These are phyloP conservation scores for Melanotaenia boesemani DNA, from an alignment of 2,797 vertebrate species.

Conservation along the genomic window DNA sequence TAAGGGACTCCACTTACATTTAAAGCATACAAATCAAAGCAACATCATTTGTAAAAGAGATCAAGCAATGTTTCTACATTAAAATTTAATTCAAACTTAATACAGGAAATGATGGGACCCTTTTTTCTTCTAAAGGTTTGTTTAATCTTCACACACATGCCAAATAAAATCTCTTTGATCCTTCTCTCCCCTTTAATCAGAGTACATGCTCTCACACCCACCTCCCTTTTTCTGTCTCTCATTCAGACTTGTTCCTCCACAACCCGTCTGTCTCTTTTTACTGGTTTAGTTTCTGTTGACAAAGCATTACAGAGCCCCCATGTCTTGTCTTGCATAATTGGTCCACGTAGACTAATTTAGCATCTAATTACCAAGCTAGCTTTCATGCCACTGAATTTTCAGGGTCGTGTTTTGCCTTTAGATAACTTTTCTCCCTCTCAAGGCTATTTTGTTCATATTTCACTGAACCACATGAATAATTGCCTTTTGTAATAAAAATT, in stretches of 20 bases:
- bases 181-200: conserved; percentile 81
- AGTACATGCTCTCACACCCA: conserved; percentile 63
- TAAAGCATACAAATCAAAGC: conserved; percentile 81
- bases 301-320: conserved; percentile 80
- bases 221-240: conserved; percentile 65
- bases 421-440: conserved; percentile 77
- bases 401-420: conserved; percentile 83
- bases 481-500: conserved; percentile 49
- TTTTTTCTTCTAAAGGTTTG: conserved; percentile 86
- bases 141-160: conserved; percentile 82
- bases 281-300: conserved; percentile 87
- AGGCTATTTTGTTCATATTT: conserved; percentile 73
- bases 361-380: conserved; percentile 81
- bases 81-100: conserved; percentile 84
- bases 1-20: conserved; percentile 68
- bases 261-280: conserved; percentile 77
- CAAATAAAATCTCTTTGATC: conserved; percentile 85
- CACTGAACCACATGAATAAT: conserved; percentile 70
- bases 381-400: conserved; percentile 80
- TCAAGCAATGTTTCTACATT: conserved; percentile 85
- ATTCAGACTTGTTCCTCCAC: conserved; percentile 71
- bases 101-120: conserved; percentile 81
- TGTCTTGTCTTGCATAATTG: conserved; percentile 87
- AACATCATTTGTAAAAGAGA: conserved; percentile 83
- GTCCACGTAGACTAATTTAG: conserved; percentile 88